Evolutionary conservation across 2,888 invertebrate genomes (phyloP).

Genomic region (Apoderus coryli): DNA sequence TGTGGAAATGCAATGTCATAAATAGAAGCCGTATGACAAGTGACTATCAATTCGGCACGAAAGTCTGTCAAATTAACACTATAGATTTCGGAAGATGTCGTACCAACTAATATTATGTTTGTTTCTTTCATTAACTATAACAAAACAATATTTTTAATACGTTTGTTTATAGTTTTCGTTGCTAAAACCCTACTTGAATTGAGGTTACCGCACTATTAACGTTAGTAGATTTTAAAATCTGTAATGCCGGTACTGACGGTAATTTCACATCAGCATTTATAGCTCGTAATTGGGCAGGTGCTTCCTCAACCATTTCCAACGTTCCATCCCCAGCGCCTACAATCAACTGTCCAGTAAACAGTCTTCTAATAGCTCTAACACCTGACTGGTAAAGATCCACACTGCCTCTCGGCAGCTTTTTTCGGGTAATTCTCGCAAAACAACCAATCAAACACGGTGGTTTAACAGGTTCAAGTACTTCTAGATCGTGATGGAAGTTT

Average conservation of each 20-base stretch:
- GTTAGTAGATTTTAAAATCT: constrained; percentile 34
- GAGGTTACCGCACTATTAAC: constrained; percentile 62
- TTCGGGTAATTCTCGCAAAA: constrained; percentile 35
- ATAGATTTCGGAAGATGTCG: constrained; percentile 68
- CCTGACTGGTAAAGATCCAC: constrained; percentile 46
- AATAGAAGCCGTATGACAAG: constrained; percentile 69
- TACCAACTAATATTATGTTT: constrained; percentile 58
- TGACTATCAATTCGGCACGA: constrained; percentile 52
- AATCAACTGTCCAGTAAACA: constrained; percentile 46
- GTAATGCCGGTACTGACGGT: constrained; percentile 33
- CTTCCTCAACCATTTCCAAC: constrained; percentile 50
- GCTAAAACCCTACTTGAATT: constrained; percentile 29
- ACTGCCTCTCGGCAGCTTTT: constrained; percentile 37
- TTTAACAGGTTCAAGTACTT: constrained; percentile 35
- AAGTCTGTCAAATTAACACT: constrained; percentile 55
- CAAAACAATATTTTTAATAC: neutral
- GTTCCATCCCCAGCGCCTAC: constrained; percentile 80
- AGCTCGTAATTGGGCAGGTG: constrained; percentile 10
- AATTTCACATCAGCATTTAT: constrained; percentile 26
- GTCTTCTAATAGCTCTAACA: constrained; percentile 47
- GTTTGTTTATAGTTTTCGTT: constrained; percentile 2
- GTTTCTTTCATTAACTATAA: constrained; percentile 36
- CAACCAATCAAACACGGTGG: constrained; percentile 49
- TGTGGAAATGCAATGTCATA: constrained; percentile 72
- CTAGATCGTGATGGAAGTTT: constrained; percentile 44